Conservation (phyloP, 2,113 vertebrate species). For the Apaloderma vittatum region DNA sequence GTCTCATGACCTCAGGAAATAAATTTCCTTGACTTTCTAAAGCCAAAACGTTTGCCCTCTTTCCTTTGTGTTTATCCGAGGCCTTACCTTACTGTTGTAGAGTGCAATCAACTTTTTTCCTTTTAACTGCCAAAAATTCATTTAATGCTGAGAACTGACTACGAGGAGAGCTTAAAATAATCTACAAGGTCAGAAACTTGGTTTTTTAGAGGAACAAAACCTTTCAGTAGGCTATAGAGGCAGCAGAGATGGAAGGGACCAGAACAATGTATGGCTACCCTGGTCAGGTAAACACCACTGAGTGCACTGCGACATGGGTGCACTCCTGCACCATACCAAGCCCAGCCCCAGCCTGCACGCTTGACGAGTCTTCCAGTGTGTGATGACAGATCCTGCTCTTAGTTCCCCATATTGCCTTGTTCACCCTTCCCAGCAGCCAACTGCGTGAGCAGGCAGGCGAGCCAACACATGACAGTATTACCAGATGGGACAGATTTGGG, state of each 20-base stretch:
- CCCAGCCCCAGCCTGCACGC: constrained; percentile 5
- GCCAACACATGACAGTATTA: neutral
- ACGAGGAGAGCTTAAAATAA: constrained; percentile 20
- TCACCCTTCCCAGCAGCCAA: neutral
- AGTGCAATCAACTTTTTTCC: constrained; percentile 56
- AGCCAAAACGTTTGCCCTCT: constrained; percentile 85
- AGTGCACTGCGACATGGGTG: neutral
- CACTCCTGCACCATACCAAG: neutral
- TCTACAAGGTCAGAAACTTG: neutral
- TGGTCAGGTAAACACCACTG: neutral
- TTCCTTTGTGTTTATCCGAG: constrained; percentile 75
- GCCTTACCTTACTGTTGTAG: constrained; percentile 63
- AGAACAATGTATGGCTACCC: accelerated
- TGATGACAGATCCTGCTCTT: neutral
- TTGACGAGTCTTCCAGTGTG: constrained; percentile 10
- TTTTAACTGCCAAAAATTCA: constrained; percentile 65
- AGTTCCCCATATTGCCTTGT: accelerated
- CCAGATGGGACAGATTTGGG: neutral
- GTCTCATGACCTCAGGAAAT: constrained; percentile 89
- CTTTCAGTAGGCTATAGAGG: neutral
- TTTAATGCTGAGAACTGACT: constrained; percentile 43
- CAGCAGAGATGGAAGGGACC: constrained; percentile 11
- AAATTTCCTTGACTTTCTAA: constrained; percentile 88
- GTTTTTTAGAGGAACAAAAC: neutral
- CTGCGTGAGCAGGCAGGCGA: neutral